These are phyloP conservation scores for Malurus leucopterus DNA, from an alignment of 2,797 vertebrate genomes.

Conservation along the genomic window DNA sequence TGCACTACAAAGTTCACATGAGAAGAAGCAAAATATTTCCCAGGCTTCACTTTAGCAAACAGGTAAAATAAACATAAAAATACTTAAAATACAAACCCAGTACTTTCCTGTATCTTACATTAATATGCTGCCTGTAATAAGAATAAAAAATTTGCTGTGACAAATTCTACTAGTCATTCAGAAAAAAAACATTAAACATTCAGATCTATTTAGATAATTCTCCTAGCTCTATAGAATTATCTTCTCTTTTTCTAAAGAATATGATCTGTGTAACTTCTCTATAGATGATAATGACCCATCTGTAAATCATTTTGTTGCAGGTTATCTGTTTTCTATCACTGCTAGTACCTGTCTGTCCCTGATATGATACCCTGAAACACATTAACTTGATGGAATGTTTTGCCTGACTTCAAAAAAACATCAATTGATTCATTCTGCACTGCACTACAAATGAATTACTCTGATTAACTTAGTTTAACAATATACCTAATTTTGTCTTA, in stretches of 20 bases:
- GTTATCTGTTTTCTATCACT: constrained; percentile 75
- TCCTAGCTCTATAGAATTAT: constrained; percentile 39
- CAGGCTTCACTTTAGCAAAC: background rate
- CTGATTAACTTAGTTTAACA: constrained; percentile 40
- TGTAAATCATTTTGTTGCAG: constrained; percentile 70
- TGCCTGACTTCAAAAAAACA: constrained; percentile 66
- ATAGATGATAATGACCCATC: constrained; percentile 62
- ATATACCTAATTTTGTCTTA: constrained; percentile 18
- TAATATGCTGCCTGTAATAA: constrained; percentile 4
- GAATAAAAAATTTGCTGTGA: background rate
- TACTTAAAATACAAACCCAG: background rate
- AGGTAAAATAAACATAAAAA: background rate
- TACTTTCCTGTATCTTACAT: background rate
- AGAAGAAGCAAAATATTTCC: background rate
- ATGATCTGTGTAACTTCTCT: constrained; percentile 52
- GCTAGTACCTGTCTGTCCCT: constrained; percentile 75
- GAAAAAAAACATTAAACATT: constrained; percentile 26
- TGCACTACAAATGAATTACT: constrained; percentile 38
- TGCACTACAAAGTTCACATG: background rate
- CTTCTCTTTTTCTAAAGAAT: constrained; percentile 35
- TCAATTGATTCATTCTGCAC: constrained; percentile 48
- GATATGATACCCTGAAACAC: constrained; percentile 70
- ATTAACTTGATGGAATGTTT: constrained; percentile 72
- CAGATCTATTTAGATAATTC: constrained; percentile 31
- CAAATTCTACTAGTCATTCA: background rate